A percentile compares a stretch with the other conserved stretches of the same genome.
These are phyloP conservation scores for Conops quadrifasciatus DNA, from an alignment of 2,888 invertebrate species.

Conservation along the genomic window DNA sequence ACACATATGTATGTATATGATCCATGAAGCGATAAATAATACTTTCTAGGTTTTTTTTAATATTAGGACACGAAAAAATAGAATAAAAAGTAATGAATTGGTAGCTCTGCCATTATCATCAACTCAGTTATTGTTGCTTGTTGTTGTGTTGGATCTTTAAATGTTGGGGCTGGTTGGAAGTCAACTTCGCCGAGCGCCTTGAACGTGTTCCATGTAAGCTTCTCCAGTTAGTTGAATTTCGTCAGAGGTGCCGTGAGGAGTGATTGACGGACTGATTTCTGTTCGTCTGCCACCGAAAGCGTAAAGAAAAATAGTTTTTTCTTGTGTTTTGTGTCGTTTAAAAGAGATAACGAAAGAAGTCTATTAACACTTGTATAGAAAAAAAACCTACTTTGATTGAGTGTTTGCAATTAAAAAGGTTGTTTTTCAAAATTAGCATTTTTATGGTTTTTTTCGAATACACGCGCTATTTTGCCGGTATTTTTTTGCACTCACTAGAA, in stretches of 20 bases:
- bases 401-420: no score
- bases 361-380: neutral
- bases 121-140: slow-evolving; percentile 4
- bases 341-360: neutral
- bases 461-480: no score
- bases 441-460: no score
- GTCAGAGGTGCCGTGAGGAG: slow-evolving; percentile 39
- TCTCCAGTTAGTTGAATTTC: slow-evolving; percentile 44
- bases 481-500: no score
- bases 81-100: neutral
- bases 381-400: neutral
- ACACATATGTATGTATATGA: no score
- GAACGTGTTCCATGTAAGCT: slow-evolving; percentile 6
- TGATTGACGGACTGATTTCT: neutral
- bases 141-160: slow-evolving; percentile 12
- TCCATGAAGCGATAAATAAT: no score
- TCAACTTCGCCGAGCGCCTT: slow-evolving; percentile 13
- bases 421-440: no score
- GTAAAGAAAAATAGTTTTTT: neutral
- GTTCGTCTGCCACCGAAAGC: neutral
- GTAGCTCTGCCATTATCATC: neutral
- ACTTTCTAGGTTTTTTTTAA: no score
- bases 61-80: no score
- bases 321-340: neutral
- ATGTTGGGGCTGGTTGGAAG: slow-evolving; percentile 18